Base-by-base conservation (phyloP, 2,888 invertebrate genomes). In the Thysanoteuthis rhombus region DNA sequence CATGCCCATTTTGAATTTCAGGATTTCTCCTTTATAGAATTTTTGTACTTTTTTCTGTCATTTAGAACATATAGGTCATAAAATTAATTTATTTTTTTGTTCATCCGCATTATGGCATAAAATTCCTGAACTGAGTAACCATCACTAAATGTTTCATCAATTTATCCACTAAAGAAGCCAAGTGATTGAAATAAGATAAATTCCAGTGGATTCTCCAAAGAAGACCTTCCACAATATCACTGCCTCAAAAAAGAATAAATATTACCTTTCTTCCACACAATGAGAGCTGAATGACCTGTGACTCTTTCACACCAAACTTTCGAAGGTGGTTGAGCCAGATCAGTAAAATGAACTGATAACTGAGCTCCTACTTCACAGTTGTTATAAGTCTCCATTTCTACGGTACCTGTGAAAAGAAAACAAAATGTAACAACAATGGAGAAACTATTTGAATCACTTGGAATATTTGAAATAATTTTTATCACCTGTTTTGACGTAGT, bases 201-300 rank as follows among this genome's bases (percentile, higher is more conserved):
- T 47, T 42, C 42, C 42, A 42, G 16, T 42, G 42, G 19, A 22
- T 22, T 22, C 19, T 16, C 19, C 3, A 47, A 47, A 1, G 22
- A 47, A 47, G 10, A 47, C 47, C 22, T 22, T 47, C 19, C 16
- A 47, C 3, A 22, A 19, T 47, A 47, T 47, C 19, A 47, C 1
- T 47, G 47, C 22, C 19, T 47, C 19, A 47, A 47, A 47, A 47
- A 52, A 52, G 4, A 25, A 28, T 52, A 6, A 92, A 40, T 52
- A 95, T 94, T 95, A 97, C 97, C 96, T 96, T 95, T 96, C 90
- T 95, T 96, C 97, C 97, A 97, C 93, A 96, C 96, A 92, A 97
- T 96, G n/a, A 97, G 95, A 10, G 97, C 97, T 1, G 97, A 97
- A 94, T 97, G 97, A n/a, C 97, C 97, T n/a, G 97, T 96, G 91